A percentile compares a stretch with the other conserved stretches of the same genome.
phyloP scores from a whole-genome alignment of 2,888 invertebrate species.

The Lamellibrachia satsuma region DNA sequence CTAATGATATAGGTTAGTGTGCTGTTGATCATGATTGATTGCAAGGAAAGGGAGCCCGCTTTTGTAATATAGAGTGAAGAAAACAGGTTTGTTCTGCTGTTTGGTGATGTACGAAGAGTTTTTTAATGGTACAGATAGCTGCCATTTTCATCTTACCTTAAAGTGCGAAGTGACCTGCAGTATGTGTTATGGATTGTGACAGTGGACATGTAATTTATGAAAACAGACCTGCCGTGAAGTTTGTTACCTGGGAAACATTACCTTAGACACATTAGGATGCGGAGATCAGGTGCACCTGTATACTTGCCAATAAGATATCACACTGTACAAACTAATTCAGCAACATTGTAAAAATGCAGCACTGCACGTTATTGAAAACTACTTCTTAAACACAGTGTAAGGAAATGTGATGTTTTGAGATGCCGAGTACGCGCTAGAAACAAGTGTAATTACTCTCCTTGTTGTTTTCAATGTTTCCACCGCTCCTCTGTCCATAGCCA shows the following conservation, averaged over 20 bases:
- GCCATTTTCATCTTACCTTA: neutral
- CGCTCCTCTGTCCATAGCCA: neutral
- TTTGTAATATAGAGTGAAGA: neutral
- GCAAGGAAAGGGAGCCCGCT: neutral
- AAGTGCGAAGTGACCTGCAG: neutral
- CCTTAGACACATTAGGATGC: neutral
- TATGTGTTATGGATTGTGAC: neutral
- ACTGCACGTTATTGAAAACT: neutral
- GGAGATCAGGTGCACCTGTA: neutral
- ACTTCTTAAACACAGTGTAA: neutral
- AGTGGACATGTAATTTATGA: no score
- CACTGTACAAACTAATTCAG: neutral
- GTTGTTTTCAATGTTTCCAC: neutral
- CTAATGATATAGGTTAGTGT: neutral
- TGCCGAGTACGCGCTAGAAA: neutral
- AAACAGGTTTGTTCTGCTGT: neutral
- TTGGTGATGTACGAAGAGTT: neutral
- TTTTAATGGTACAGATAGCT: neutral
- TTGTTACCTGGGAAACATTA: neutral
- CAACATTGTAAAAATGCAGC: neutral
- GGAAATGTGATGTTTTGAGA: neutral
- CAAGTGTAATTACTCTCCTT: neutral
- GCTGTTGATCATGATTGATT: neutral
- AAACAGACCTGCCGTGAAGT: neutral
- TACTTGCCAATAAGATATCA: neutral